Base-by-base conservation (phyloP, 2,888 invertebrate genomes). In the Drosophila demipolita region DNA sequence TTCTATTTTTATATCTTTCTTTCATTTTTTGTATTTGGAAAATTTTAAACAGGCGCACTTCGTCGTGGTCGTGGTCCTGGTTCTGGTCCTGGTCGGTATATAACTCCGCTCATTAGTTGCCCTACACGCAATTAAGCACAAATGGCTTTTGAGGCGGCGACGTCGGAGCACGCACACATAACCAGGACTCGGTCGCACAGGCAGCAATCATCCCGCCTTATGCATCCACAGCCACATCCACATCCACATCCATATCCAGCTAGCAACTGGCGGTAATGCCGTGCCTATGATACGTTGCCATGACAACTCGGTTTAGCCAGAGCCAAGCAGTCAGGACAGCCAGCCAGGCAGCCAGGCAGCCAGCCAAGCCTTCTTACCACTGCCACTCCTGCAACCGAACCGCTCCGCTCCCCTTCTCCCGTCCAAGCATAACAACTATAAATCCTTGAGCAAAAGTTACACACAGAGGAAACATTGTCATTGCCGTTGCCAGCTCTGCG, bases 41-140 rank as follows among this genome's bases (percentile, higher is more conserved):
- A 82, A 78, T 82, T 82, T 82, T 80, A 72, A 81, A 81, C 81
- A 83, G 81, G 66, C 75, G 68, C 58, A 71, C 61, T 23, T 75
- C 58, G 74, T 66, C 66, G 66, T 54, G 6, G 29, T 29, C 62
- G 29, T 49, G 53, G 55, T 69, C 57, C 26, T 50, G 62, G 69
- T 57, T 58, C 29, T 53, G 50, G 32, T 40, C 65, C 71, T 77
- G 70, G 60, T 64, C 68, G 73, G 77, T 72, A 82, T 78, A 87
- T 88, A 85, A 85, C 83, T 82, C 82, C 81, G 82, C 88, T 91
- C 91, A 91, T 91, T 91, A 91, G 90, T 91, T 91, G 87, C 85
- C 89, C 90, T 90, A 91, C 91, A 91, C 91, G 91, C 92, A 92
- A 92, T 92, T 92, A 92, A 91, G 88, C 92, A 92, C 92, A 92